These are phyloP conservation scores for Muscicapa striata DNA, from an alignment of 2,797 vertebrate genomes.

Conservation along the genomic window DNA sequence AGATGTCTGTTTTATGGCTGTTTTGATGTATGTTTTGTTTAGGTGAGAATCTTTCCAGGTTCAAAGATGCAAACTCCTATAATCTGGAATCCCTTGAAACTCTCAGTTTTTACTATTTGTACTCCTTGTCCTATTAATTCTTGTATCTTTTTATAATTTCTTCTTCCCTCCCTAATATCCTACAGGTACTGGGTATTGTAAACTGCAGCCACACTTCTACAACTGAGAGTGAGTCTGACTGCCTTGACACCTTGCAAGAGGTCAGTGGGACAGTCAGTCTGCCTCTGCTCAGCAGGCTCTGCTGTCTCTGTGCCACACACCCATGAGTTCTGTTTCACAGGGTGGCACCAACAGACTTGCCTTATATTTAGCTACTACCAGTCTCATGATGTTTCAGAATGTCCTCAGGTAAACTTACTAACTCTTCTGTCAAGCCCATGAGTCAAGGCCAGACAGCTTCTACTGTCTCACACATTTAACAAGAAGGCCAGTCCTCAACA, in stretches of 20 bases:
- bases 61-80: neutral
- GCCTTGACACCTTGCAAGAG: neutral
- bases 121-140: neutral
- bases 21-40: neutral
- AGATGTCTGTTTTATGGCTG: neutral
- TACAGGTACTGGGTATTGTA: neutral
- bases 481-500: neutral
- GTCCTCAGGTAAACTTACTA: constrained; percentile 51
- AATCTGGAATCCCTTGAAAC: neutral
- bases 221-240: neutral
- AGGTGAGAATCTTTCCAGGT: neutral
- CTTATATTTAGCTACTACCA: constrained; percentile 37
- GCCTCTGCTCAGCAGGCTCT: neutral
- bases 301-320: neutral
- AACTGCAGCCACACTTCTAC: neutral
- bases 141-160: neutral
- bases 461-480: neutral
- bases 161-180: accelerated
- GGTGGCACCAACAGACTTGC: neutral
- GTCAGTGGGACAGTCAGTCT: neutral
- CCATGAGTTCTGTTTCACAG: constrained; percentile 5
- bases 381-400: constrained; percentile 37
- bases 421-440: constrained; percentile 27
- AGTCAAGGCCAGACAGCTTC: constrained; percentile 31
- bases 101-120: neutral